Evolutionary conservation across 2,888 invertebrate genomes (phyloP).

Genomic region (Rotaria sp.): DNA sequence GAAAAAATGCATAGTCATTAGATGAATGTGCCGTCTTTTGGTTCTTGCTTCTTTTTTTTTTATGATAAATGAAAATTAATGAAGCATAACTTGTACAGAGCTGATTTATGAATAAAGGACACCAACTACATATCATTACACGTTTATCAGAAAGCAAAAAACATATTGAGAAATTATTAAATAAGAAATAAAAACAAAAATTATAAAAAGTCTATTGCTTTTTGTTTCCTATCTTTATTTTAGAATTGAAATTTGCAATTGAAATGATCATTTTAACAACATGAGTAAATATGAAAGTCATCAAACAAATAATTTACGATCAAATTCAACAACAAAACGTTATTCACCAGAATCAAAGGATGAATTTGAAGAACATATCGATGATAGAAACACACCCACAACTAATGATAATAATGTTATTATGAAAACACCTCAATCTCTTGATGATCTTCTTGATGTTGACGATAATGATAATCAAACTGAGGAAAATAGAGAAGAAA

Average conservation of each 20-base stretch:
- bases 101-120: neutral
- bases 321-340: neutral
- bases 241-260: neutral
- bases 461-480: slow-evolving; percentile 5
- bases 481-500: neutral
- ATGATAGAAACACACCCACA: neutral
- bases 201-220: too few relatives aligned
- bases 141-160: neutral
- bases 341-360: neutral
- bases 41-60: neutral
- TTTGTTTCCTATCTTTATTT: neutral
- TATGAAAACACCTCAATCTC: slow-evolving; percentile 1
- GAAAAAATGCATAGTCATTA: neutral
- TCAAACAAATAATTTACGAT: neutral
- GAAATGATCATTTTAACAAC: neutral
- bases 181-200: neutral
- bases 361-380: neutral
- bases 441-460: neutral
- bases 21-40: neutral
- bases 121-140: neutral
- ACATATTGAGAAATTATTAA: neutral
- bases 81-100: neutral
- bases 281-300: neutral
- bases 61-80: neutral
- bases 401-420: neutral